phyloP scores from a whole-genome alignment of 64 coral and sea anemone species.

The Pachyseris speciosa region DNA sequence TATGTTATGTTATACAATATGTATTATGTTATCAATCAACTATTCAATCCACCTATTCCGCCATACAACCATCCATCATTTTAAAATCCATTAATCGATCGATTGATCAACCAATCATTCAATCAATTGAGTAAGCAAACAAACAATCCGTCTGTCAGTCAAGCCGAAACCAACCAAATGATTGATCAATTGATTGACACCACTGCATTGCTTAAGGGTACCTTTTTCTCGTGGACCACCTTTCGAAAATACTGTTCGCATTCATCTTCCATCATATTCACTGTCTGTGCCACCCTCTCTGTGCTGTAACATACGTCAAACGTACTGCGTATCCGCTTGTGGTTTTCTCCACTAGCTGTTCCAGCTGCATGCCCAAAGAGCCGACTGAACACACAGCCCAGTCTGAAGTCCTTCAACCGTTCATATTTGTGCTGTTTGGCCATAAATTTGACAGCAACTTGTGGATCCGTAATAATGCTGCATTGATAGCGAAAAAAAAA shows the following conservation, averaged over 20 bases:
- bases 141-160: background rate
- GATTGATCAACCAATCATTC: no score
- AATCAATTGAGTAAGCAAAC: no score
- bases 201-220: background rate
- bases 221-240: slow-evolving; percentile 51
- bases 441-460: slow-evolving; percentile 77
- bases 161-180: background rate
- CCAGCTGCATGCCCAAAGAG: slow-evolving; percentile 62
- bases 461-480: slow-evolving; percentile 68
- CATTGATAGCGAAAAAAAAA: background rate
- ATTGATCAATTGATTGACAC: background rate
- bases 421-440: slow-evolving; percentile 70
- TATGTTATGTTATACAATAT: no score
- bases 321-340: slow-evolving; percentile 63
- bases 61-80: no score
- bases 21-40: no score
- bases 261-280: slow-evolving; percentile 68
- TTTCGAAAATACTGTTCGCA: slow-evolving; percentile 33
- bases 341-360: slow-evolving; percentile 34
- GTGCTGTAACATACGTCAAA: slow-evolving; percentile 63
- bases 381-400: slow-evolving; percentile 60
- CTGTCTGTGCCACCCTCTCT: slow-evolving; percentile 41
- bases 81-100: no score
- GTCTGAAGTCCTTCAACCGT: slow-evolving; percentile 61
- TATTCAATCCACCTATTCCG: no score